Conservation (phyloP, 2,797 vertebrate species). For the Monodelphis domestica region DNA sequence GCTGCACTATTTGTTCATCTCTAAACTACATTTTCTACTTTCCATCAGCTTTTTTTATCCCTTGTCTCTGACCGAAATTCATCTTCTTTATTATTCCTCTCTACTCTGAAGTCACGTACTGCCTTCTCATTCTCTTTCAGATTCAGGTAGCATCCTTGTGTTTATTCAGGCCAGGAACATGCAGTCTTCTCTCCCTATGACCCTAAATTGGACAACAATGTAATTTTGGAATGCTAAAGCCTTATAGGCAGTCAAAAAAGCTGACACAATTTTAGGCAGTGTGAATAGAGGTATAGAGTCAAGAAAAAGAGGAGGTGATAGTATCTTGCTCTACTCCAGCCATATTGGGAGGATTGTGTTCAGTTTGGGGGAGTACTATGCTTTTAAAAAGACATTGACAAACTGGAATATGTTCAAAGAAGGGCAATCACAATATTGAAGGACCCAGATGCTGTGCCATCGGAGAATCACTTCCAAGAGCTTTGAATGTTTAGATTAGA, state of each 20-base stretch:
- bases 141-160: neutral
- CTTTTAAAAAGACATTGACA: neutral
- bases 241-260: neutral
- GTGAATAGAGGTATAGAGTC: neutral
- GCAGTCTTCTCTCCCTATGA: neutral
- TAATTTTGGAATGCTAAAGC: neutral
- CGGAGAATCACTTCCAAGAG: neutral
- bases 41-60: constrained; percentile 56
- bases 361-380: neutral
- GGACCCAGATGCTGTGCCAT: neutral
- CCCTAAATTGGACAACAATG: neutral
- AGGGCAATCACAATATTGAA: neutral
- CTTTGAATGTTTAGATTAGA: neutral
- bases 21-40: constrained; percentile 14
- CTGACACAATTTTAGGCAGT: neutral
- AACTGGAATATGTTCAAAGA: neutral
- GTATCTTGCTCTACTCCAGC: neutral
- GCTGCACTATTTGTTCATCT: constrained; percentile 59
- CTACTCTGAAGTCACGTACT: neutral
- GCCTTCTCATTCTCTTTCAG: neutral
- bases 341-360: neutral
- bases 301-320: neutral
- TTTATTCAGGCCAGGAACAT: neutral
- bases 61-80: constrained; percentile 67
- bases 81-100: neutral